Conservation (phyloP, 2,113 vertebrate genomes). For the Oceanodroma tethys region DNA sequence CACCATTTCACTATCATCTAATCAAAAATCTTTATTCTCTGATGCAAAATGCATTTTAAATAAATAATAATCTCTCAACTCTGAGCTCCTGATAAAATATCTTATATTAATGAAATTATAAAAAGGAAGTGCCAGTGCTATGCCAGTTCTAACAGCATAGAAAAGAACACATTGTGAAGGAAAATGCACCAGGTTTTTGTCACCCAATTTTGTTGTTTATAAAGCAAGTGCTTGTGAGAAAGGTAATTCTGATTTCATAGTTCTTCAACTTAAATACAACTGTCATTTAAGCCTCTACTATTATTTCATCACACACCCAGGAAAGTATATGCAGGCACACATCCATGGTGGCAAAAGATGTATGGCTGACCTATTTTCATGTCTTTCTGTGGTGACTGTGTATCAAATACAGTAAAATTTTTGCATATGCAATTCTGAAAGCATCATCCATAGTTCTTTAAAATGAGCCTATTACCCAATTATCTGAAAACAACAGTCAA, state of each 20-base stretch:
- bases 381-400: not conserved
- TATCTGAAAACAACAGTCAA: not conserved
- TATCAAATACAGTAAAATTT: not conserved
- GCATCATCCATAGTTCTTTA: not conserved
- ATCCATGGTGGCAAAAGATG: not conserved
- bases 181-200: not conserved
- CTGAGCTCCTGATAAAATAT: not conserved
- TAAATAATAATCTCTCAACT: not conserved
- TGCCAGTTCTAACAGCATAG: not conserved
- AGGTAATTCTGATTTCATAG: not conserved
- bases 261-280: not conserved
- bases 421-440: not conserved
- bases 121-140: not conserved
- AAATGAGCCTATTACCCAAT: not conserved
- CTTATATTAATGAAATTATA: not conserved
- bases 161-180: not conserved
- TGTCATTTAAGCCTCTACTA: not conserved
- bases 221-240: not conserved
- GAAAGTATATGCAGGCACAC: not conserved
- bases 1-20: not conserved
- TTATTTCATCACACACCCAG: not conserved
- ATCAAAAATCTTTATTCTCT: not conserved
- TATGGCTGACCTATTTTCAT: not conserved
- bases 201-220: not conserved
- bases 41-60: not conserved